Base-by-base conservation (phyloP, 92 coral and sea anemone species). In the Anthopleura xanthogrammica region DNA sequence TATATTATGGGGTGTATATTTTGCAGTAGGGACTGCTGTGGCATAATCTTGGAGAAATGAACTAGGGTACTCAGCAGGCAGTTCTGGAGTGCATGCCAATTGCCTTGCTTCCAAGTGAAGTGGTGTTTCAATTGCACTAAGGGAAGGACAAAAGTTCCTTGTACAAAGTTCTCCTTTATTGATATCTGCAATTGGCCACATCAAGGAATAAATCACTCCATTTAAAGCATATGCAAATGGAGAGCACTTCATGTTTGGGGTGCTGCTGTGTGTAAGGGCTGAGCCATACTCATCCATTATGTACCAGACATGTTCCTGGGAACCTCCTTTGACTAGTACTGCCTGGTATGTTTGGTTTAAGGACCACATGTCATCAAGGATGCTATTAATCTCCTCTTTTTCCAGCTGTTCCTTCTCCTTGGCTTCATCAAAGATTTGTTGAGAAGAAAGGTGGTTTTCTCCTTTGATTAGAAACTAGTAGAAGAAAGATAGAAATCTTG, bases 291-390 rank as follows among this genome's bases (percentile, higher is more conserved):
- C 83, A 87, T 91, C 92, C 98, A 93, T 93, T 1, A 93, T 58
- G 79, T 93, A 93, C 98, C 98, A 93, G 29, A 89, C 82, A 41
- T 81, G 93, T 64, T 89, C 86, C 68, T 83, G 91, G 29, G 85
- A 85, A 16, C 89, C 90, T 52, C 95, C 89, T 41, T 85, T 80
- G 2, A 91, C 88, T 23, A 78, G 72, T 66, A 93, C 91, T 12
- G 87, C 91, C 77, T 91, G 93, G 52, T 93, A 93, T n/a, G 95
- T 93, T 82, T 93, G 98, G 84, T 91, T 93, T 80, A 85, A 91
- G 73, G 76, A 89, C 98, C 98, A 93, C 98, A 93, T 93, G 75
- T 66, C 71, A 11, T 88, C 90, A 55, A 93, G 82, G 41, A 84
- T 90, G 20, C 80, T 75, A 71, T 60, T 16, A 46, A 85, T 46